Evolutionary conservation across 2,888 invertebrate species (phyloP), one percentile per base, ranked within the genome.

Genomic region (Cheilosia scutellata): DNA sequence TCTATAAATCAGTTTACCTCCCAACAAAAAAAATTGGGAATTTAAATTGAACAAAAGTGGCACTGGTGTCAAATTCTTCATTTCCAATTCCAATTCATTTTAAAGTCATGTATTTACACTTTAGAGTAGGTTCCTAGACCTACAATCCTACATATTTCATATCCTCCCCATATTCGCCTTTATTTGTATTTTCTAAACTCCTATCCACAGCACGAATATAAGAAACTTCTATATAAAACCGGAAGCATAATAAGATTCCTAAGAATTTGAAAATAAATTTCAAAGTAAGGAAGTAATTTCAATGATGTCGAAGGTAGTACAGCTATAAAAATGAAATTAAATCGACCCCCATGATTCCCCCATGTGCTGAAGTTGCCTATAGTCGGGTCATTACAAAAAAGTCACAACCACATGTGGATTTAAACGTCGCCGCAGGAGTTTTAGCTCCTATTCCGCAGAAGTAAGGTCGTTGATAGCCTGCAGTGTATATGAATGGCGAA

Each of bases 191-290:
- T 40, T 29, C 31, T 33, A 20, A 49, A 13, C 49, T 11, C 33
- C 20, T 25, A 20, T 20, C 20, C 4, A 29, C 40, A 55, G 9
- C 55, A 55, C 16, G 55, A 9, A 40, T 42, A 7, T 1, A 53
- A 13, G 20, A 13, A 40, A 40, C 66, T 11, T 33, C 33, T 9
- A 16, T 4, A 5, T 37, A 37, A 3, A 1, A 37, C 11, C 33
- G 16, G 5, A 31, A 51, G 29, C 29, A 40, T 57, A 49, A 75
- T 65, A 57, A 65, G 47, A 57, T 75, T 74, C 55, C 25, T 27
- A 42, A n/a, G 65, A 75, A 75, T 63, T 74, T 44, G n/a, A 49
- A 58, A 75, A 75, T 11, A 75, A 75, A 55, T 63, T 44, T 37
- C 29, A 58, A 75, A 25, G 57, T 49, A 58, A 31, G 58, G 40